Conservation (phyloP, 2,797 vertebrate genomes). For the Nyctalus aviator region DNA sequence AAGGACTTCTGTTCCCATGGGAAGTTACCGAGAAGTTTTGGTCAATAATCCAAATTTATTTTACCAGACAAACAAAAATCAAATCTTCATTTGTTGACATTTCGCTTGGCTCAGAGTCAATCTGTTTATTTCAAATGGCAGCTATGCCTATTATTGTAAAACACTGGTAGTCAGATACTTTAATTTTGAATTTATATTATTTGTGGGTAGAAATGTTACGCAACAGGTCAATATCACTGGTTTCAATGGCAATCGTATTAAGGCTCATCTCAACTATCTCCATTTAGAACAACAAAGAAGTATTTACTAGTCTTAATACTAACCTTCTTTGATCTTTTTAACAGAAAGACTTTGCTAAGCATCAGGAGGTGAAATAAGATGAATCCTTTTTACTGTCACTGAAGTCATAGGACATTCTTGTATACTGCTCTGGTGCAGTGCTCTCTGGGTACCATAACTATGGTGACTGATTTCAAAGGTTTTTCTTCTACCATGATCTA, state of each 20-base stretch:
- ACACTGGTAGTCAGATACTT: neutral
- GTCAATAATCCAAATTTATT: constrained; percentile 71
- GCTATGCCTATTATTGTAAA: neutral
- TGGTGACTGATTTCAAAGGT: neutral
- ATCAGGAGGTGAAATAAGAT: neutral
- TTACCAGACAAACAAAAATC: constrained; percentile 18
- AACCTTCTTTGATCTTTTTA: neutral
- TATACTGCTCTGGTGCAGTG: neutral
- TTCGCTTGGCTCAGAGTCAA: constrained; percentile 36
- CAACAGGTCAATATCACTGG: neutral
- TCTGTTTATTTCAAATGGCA: constrained; percentile 20
- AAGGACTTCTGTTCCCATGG: constrained; percentile 80
- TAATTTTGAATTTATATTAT: constrained; percentile 12
- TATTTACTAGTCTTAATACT: neutral
- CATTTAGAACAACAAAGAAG: neutral
- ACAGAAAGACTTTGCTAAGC: neutral
- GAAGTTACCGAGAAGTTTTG: constrained; percentile 75
- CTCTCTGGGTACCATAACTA: neutral
- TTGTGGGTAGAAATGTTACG: neutral
- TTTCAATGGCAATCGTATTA: neutral
- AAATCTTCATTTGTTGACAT: constrained; percentile 44
- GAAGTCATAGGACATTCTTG: neutral
- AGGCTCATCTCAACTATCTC: neutral
- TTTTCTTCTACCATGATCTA: neutral
- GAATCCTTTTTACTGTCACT: neutral